phyloP scores from a whole-genome alignment of 2,113 vertebrate genomes.

The Tetrax tetrax region DNA sequence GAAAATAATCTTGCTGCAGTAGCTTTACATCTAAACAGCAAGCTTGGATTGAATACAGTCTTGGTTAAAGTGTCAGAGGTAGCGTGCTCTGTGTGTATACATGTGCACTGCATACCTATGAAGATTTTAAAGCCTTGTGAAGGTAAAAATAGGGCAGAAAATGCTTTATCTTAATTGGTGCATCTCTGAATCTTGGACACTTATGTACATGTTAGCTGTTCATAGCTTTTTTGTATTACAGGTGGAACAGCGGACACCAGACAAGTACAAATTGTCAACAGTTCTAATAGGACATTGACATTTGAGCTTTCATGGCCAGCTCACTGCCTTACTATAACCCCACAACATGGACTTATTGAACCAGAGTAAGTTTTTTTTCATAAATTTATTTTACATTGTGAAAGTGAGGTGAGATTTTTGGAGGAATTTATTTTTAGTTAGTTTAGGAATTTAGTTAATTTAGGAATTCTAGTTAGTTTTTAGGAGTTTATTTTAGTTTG shows the following conservation, averaged over 20 bases:
- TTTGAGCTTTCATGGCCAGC: constrained; percentile 97
- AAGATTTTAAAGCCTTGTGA: background rate
- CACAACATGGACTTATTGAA: constrained; percentile 87
- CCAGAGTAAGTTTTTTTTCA: constrained; percentile 80
- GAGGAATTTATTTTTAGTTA: background rate
- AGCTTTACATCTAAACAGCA: background rate
- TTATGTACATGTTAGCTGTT: background rate
- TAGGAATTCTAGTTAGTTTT: background rate
- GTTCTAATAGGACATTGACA: constrained; percentile 74
- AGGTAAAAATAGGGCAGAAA: background rate
- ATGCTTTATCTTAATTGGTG: background rate
- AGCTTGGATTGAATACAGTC: background rate
- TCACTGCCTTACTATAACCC: constrained; percentile 93
- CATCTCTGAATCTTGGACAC: background rate
- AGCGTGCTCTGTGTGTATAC: background rate
- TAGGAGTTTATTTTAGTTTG: background rate
- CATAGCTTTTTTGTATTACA: constrained; percentile 43
- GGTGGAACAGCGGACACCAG: constrained; percentile 78
- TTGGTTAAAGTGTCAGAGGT: background rate
- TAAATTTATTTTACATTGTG: background rate
- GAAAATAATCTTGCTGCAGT: background rate
- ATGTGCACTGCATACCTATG: background rate
- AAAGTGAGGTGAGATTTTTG: background rate
- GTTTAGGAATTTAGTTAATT: background rate
- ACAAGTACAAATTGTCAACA: constrained; percentile 83